Percentiles rank a stretch among this genome's conserved stretches.
Conservation (phyloP, 2,797 vertebrate genomes). For the Cyprinella venusta region DNA sequence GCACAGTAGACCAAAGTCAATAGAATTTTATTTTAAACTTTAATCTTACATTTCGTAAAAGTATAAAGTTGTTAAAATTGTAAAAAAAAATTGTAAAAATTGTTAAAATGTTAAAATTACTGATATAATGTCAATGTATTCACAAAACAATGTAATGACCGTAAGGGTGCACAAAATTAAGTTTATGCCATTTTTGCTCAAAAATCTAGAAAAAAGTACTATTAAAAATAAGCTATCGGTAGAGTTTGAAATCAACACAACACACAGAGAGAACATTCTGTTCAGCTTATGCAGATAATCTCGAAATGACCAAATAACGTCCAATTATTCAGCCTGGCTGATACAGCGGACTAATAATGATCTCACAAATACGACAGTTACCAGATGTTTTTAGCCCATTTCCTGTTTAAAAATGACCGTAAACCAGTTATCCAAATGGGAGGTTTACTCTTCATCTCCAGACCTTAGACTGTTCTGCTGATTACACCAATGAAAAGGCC, state of each 20-base stretch:
- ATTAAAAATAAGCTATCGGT: background rate
- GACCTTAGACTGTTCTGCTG: constrained; percentile 5
- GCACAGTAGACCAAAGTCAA: background rate
- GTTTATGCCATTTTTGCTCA: background rate
- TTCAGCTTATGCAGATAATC: constrained; percentile 2
- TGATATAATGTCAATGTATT: background rate
- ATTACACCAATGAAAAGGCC: constrained; percentile 11
- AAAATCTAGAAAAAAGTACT: background rate
- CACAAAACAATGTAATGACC: background rate
- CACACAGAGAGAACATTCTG: background rate
- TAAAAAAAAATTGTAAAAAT: too few relatives aligned
- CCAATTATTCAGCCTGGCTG: constrained; percentile 12
- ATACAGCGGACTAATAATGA: constrained; percentile 13
- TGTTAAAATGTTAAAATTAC: background rate
- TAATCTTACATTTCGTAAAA: background rate
- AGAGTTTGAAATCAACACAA: background rate
- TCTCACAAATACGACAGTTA: background rate
- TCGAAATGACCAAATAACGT: constrained; percentile 8
- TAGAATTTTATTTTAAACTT: background rate
- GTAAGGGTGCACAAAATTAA: background rate
- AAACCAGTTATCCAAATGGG: background rate
- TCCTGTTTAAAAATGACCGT: constrained; percentile 21
- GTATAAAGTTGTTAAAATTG: too few relatives aligned
- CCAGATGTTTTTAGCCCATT: constrained; percentile 27
- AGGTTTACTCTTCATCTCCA: constrained; percentile 24